A percentile compares a stretch with the other conserved stretches of the same genome.
These are phyloP conservation scores for Polymixis lichenea DNA, from an alignment of 2,888 invertebrate species.

Conservation along the genomic window DNA sequence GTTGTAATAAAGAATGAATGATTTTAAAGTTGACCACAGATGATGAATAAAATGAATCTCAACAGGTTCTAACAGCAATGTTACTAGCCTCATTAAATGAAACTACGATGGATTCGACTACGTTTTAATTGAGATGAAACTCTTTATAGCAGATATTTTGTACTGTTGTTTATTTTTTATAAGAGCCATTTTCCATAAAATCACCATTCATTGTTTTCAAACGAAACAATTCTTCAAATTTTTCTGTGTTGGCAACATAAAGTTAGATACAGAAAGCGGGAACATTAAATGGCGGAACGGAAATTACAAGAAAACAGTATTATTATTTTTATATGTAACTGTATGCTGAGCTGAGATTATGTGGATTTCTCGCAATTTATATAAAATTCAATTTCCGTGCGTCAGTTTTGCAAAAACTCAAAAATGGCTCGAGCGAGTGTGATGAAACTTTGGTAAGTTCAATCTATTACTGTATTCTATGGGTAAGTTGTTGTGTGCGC, in stretches of 20 bases:
- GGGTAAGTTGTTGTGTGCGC: no score
- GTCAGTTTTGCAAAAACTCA: no score
- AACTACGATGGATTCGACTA: not conserved
- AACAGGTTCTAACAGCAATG: constrained; percentile 1
- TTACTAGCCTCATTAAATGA: constrained; percentile 1
- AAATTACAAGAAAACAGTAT: no score
- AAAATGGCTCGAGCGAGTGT: no score
- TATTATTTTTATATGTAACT: no score
- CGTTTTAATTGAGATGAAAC: not conserved
- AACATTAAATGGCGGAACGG: not conserved
- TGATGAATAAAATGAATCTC: not conserved
- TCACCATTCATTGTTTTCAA: not conserved
- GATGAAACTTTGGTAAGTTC: no score
- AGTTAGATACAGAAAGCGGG: not conserved
- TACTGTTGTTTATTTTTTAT: not conserved
- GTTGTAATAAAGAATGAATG: constrained; percentile 28
- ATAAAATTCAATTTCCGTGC: no score
- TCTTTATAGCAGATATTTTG: no score
- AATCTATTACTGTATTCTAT: no score
- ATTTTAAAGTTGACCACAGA: constrained; percentile 12
- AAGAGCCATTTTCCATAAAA: not conserved
- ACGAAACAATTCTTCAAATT: not conserved
- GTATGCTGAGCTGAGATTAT: not conserved
- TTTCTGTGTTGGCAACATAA: not conserved
- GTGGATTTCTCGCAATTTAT: no score